These are phyloP conservation scores for Pseudococcus jackbeardsleyi DNA, from an alignment of 2,888 invertebrate species.

Conservation along the genomic window DNA sequence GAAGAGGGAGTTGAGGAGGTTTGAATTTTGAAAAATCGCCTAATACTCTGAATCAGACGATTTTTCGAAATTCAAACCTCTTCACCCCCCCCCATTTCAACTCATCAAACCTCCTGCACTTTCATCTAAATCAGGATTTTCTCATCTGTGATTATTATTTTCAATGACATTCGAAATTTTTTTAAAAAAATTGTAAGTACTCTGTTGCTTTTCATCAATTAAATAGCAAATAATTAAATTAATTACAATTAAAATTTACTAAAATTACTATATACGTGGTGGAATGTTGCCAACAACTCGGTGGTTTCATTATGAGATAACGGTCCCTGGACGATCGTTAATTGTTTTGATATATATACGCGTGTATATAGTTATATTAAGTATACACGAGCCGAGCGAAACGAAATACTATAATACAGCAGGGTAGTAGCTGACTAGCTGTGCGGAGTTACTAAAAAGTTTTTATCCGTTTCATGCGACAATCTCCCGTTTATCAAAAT, in stretches of 20 bases:
- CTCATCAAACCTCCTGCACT: no score
- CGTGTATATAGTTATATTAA: background rate
- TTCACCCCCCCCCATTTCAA: no score
- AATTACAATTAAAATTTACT: slow-evolving; percentile 52
- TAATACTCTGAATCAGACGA: no score
- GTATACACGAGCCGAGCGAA: background rate
- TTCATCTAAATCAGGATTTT: no score
- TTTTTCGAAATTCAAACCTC: no score
- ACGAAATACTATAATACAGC: background rate
- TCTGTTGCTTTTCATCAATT: background rate
- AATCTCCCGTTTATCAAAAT: slow-evolving; percentile 42
- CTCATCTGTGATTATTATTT: no score
- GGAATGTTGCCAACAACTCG: slow-evolving; percentile 44
- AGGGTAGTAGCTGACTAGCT: background rate
- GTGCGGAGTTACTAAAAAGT: slow-evolving; percentile 37
- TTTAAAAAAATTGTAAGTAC: no score
- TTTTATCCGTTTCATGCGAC: slow-evolving; percentile 52
- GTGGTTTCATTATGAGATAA: slow-evolving; percentile 56
- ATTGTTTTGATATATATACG: slow-evolving; percentile 57
- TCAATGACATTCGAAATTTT: background rate
- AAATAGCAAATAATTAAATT: slow-evolving; percentile 13
- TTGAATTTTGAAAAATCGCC: no score
- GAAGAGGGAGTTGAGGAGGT: no score
- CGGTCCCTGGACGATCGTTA: slow-evolving; percentile 62
- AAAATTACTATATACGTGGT: slow-evolving; percentile 15